Evolutionary conservation across 2,888 invertebrate genomes (phyloP), one percentile per base, ranked within the genome.

Genomic region (Dicyrtoma fusca): DNA sequence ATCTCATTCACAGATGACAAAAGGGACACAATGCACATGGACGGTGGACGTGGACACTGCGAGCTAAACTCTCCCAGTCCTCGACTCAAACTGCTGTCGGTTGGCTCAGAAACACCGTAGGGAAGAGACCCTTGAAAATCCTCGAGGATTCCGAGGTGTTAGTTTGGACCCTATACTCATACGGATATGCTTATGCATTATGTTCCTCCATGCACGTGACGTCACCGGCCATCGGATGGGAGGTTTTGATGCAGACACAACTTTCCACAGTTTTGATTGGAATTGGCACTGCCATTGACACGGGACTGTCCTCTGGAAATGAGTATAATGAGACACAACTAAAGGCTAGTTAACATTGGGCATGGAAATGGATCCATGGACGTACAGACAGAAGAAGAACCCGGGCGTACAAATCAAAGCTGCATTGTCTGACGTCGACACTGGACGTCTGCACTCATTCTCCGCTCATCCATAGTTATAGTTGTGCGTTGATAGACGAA

Each of bases 361-460:
- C 17, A 21, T 53, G 53, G 53, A 3, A 13, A 21, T 53, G 53
- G 14, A 49, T 49, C 17, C 13, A 49, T 49, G 53, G 53, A 21
- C 3, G 49, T 49, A 49, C 11, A 5, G 53, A 53, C 10, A 19
- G 21, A n/a, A 17, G 11, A 10, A 34, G 34, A 5, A 8, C 34
- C 34, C 21, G 55, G 55, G 61, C 8, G 49, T 42, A 51, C 69
- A 57, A 62, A 70, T 70, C 70, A 70, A 70, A 70, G 45, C 25
- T 19, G 23, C 53, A 61, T 70, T 62, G 70, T 70, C 70, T 47
- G 62, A 62, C 34, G 62, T 51, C 62, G 34, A 53, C 26, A 62
- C 47, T 70, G 62, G 70, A 70, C 70, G 70, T 70, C 70, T 61
- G 62, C 70, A 70, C 70, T 70, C 23, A 70, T 70, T 70, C 70